These are phyloP conservation scores for Esperia sulphurella DNA, from an alignment of 2,888 invertebrate genomes.

Conservation along the genomic window DNA sequence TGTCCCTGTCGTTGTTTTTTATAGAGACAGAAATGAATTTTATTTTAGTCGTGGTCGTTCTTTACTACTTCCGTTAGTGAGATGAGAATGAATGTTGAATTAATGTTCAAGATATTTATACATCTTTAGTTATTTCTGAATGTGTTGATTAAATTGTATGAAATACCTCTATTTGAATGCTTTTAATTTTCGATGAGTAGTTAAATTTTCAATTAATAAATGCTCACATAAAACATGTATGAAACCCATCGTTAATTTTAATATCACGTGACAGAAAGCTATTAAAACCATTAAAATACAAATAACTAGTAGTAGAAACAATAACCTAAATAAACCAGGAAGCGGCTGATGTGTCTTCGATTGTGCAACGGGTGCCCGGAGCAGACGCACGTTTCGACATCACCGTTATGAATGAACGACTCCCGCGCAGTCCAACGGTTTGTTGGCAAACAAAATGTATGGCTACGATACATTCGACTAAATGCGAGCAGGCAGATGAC, in stretches of 20 bases:
- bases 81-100: not conserved
- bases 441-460: slow-evolving; percentile 1
- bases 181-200: too few relatives aligned
- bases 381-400: slow-evolving; percentile 17
- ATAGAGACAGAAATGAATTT: slow-evolving; percentile 1
- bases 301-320: slow-evolving; percentile 17
- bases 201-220: too few relatives aligned
- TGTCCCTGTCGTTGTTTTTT: slow-evolving; percentile 3
- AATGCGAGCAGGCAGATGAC: not conserved
- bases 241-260: too few relatives aligned
- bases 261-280: not conserved
- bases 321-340: slow-evolving; percentile 53
- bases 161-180: not conserved
- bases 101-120: not conserved
- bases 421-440: slow-evolving; percentile 9
- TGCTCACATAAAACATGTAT: too few relatives aligned
- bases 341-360: slow-evolving; percentile 27
- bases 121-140: not conserved
- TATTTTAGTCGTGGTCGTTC: slow-evolving; percentile 5
- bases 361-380: slow-evolving; percentile 35
- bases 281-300: not conserved
- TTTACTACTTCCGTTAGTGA: slow-evolving; percentile 9
- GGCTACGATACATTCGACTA: not conserved
- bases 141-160: not conserved
- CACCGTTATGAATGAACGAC: slow-evolving; percentile 17